These are phyloP conservation scores for Cygnus buccinator DNA, from an alignment of 2,113 vertebrate genomes.

Conservation along the genomic window DNA sequence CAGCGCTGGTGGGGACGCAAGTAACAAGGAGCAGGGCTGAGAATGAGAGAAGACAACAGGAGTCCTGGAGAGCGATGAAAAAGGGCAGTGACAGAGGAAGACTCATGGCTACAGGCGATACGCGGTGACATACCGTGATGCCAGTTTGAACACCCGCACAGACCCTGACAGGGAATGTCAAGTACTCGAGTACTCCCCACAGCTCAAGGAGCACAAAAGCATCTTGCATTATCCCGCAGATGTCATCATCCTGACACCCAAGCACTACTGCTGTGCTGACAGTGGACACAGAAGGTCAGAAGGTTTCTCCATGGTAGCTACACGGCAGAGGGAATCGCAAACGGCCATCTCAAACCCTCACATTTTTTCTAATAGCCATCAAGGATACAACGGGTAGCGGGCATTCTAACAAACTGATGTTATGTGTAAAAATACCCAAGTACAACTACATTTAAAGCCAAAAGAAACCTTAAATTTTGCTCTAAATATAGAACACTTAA, in stretches of 20 bases:
- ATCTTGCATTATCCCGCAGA: neutral
- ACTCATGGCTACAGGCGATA: neutral
- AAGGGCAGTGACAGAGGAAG: neutral
- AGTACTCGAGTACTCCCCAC: neutral
- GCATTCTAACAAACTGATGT: neutral
- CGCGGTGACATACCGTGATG: neutral
- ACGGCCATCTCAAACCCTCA: neutral
- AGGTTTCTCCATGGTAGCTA: neutral
- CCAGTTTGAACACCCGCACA: neutral
- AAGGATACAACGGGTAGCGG: neutral
- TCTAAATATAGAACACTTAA: neutral
- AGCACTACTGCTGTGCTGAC: neutral
- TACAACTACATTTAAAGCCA: neutral
- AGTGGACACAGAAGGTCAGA: neutral
- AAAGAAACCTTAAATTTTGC: neutral
- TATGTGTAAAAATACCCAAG: neutral
- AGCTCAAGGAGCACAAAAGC: neutral
- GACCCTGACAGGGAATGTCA: neutral
- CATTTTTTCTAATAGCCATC: fast-evolving
- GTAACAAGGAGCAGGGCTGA: neutral
- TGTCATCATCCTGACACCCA: neutral
- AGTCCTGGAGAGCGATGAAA: neutral
- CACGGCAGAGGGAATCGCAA: neutral
- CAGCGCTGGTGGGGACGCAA: neutral
- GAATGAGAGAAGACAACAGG: neutral